A percentile compares a stretch with the other conserved stretches of the same genome.
Evolutionary conservation across 2,113 vertebrate species (phyloP).

Genomic region (Gymnocephalus cernua): DNA sequence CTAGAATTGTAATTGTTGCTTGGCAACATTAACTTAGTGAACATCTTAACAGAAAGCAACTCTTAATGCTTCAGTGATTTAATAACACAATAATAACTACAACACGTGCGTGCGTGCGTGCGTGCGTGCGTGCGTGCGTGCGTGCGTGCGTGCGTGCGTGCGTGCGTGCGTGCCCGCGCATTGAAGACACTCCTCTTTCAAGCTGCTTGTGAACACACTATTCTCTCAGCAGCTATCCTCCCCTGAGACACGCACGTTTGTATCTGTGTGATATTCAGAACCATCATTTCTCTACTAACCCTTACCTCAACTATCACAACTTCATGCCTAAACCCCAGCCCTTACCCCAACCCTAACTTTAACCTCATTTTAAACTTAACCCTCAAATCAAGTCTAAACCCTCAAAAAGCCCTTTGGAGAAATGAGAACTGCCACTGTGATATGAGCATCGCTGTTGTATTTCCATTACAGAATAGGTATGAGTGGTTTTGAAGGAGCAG

Average conservation of each 20-base stretch:
- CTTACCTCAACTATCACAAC: background rate
- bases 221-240: conserved; percentile 13
- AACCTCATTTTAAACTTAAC: background rate
- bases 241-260: background rate
- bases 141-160: conserved; percentile 4
- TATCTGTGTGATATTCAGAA: background rate
- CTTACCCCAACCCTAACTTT: background rate
- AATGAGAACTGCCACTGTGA: background rate
- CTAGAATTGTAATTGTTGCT: conserved; percentile 68
- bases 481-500: conserved; percentile 23
- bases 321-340: background rate
- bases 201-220: conserved; percentile 16
- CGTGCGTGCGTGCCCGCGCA: conserved; percentile 1
- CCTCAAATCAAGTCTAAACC: background rate
- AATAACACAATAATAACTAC: too few relatives aligned
- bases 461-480: background rate
- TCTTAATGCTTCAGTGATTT: conserved; percentile 59
- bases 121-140: background rate
- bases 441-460: conserved; percentile 17
- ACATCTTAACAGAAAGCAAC: conserved; percentile 57
- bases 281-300: background rate
- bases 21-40: conserved; percentile 68
- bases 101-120: conserved; percentile 21
- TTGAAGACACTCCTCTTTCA: conserved; percentile 7
- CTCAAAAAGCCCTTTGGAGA: background rate